phyloP scores from a whole-genome alignment of 2,113 vertebrate species.

The Nycticebus coucang region DNA sequence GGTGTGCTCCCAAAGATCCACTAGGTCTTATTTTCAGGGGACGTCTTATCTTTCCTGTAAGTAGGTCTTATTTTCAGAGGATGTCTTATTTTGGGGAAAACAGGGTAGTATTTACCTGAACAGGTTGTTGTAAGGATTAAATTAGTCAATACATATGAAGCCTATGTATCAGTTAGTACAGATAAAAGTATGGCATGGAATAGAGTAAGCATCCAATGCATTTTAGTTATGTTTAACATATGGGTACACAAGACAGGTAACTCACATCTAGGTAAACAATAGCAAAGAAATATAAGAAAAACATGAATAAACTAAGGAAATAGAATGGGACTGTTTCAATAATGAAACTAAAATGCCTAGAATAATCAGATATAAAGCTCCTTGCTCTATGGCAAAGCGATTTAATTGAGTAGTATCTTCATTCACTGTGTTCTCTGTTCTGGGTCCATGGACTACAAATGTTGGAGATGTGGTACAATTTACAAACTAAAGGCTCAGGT shows the following conservation, averaged over 20 bases:
- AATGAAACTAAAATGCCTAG: not conserved
- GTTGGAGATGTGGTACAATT: not conserved
- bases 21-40: too few species aligned
- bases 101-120: slow-evolving; percentile 21
- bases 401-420: not conserved
- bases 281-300: not conserved
- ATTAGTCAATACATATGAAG: not conserved
- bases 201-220: not conserved
- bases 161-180: not conserved
- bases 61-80: too few species aligned
- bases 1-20: too few species aligned
- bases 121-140: not conserved
- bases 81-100: too few species aligned
- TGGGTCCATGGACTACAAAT: not conserved
- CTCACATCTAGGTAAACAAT: not conserved
- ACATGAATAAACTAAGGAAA: not conserved
- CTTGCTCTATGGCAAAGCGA: not conserved
- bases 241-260: not conserved
- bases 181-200: not conserved
- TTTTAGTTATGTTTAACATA: not conserved
- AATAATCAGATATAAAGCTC: not conserved
- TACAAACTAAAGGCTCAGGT: not conserved
- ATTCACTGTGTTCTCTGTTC: not conserved
- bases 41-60: too few species aligned
- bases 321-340: not conserved